These are phyloP conservation scores for Hylyphantes graminicola DNA, from an alignment of 1,140 invertebrate species.

Conservation along the genomic window DNA sequence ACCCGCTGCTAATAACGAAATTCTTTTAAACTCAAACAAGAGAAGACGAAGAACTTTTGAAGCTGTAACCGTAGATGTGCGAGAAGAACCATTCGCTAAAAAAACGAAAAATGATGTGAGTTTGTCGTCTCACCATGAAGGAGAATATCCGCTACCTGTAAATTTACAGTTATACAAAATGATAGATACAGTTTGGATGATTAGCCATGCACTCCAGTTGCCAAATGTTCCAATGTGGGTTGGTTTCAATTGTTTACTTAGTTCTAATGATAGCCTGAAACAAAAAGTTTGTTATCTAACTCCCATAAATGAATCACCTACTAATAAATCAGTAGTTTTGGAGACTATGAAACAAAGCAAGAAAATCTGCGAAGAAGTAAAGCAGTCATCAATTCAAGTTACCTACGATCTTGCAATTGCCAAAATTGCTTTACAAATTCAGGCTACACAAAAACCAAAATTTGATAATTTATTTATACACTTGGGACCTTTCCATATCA, in stretches of 20 bases:
- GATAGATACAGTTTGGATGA: slow-evolving; percentile 6
- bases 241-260: slow-evolving; percentile 6
- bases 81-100: too few relatives aligned
- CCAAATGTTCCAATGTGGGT: slow-evolving; percentile 23
- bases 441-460: slow-evolving; percentile 64
- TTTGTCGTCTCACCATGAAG: neutral
- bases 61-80: neutral
- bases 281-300: slow-evolving; percentile 9
- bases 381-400: neutral
- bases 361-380: slow-evolving; percentile 16
- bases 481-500: slow-evolving; percentile 69
- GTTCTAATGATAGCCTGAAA: slow-evolving; percentile 3
- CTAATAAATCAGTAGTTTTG: slow-evolving; percentile 13
- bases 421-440: slow-evolving; percentile 68
- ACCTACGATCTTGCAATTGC: too few relatives aligned
- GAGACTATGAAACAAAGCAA: slow-evolving; percentile 16
- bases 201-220: too few relatives aligned
- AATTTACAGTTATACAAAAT: neutral
- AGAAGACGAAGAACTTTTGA: slow-evolving; percentile 14
- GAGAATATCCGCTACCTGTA: too few relatives aligned
- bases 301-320: neutral
- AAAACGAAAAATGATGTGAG: neutral
- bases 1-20: neutral
- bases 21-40: neutral
- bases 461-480: slow-evolving; percentile 70